Percentiles rank a stretch among this genome's conserved stretches.
These are phyloP conservation scores for Rhabdophis nuchalis DNA, from an alignment of 2,797 vertebrate genomes.

Conservation along the genomic window DNA sequence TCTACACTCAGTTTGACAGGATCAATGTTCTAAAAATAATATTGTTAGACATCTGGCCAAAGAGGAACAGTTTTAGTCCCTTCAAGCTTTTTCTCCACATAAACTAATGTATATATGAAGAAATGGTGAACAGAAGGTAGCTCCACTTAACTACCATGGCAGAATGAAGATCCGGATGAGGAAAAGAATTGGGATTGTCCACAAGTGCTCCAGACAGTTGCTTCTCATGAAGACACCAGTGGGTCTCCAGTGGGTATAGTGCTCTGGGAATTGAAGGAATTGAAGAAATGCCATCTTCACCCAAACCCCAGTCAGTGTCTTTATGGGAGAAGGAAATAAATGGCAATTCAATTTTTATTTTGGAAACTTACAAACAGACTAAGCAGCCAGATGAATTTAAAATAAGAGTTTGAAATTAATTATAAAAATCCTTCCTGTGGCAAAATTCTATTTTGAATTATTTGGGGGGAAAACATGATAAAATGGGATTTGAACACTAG, in stretches of 20 bases:
- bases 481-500: not conserved
- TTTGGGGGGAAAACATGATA: not conserved
- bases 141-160: not conserved
- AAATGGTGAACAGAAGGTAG: not conserved
- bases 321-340: not conserved
- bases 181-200: not conserved
- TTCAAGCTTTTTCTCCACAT: not conserved
- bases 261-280: not conserved
- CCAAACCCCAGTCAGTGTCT: not conserved
- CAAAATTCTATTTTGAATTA: not conserved
- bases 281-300: not conserved
- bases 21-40: not conserved
- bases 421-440: not conserved
- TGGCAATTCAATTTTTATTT: not conserved
- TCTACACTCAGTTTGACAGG: not conserved
- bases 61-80: not conserved
- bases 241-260: not conserved
- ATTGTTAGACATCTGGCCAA: not conserved
- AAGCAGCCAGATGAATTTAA: not conserved
- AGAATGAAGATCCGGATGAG: not conserved
- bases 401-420: not conserved
- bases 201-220: not conserved
- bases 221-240: not conserved
- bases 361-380: not conserved
- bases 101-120: not conserved